Evolutionary conservation across 2,113 vertebrate genomes (phyloP), one percentile per base, ranked within the genome.

Genomic region (Heterotilapia buettikoferi): DNA sequence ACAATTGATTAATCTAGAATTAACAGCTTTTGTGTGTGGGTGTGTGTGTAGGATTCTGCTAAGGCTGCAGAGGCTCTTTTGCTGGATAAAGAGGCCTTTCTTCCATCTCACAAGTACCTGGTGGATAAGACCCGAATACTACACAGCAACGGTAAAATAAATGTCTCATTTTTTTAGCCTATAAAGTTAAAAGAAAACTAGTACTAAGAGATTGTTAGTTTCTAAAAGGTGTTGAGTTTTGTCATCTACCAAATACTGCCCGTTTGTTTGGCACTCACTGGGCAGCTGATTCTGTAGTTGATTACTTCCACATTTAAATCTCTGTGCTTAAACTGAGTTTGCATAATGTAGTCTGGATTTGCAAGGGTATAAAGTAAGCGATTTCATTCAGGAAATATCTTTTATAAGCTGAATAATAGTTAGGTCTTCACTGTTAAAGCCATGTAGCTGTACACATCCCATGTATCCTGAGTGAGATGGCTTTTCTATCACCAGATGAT

Each of bases 41-140:
- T 80, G 24, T 3, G 54, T 84, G 31, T 63, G 2, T 59, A 96
- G 96, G 95, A 96, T 80, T 93, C 98, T 82, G 91, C 96, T n/a
- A 98, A 98, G 94, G 94, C 96, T 0, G 96, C 97, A 18, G 97
- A 98, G 50, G 92, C 95, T 9, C 95, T 98, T 93, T 94, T 98
- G 83, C 90, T 98, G 89, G 97, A 97, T n/a, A 99, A 98, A 96
- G 98, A 98, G 29, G 91, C 96, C 56, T 98, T 98, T 95, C 97
- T 97, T 81, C 95, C 97, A 4, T 95, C 97, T 6, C 98, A 97
- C 96, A 99, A 97, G 84, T 98, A 97, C 94, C 96, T 98, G 80
- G 88, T 97, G 93, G 98, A 99, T 52, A 99, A 98, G 86, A 95
- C 96, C 13, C 80, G 89, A 47, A 95, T 97, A 80, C 80, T 97